Evolutionary conservation across 2,113 vertebrate species (phyloP).

Genomic region (Nothobranchius furzeri): DNA sequence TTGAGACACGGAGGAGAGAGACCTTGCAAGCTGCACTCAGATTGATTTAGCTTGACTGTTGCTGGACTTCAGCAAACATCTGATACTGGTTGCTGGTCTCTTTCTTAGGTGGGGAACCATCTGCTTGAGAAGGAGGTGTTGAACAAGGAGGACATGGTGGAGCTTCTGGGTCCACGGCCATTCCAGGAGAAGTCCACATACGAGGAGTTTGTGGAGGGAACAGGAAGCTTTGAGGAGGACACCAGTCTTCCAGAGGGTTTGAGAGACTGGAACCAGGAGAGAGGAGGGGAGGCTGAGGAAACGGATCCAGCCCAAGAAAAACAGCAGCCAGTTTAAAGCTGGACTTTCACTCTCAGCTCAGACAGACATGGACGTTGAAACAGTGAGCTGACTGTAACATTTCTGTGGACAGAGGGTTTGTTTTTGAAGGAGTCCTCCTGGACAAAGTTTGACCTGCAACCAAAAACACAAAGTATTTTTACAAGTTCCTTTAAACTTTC

Average conservation of each 20-base stretch:
- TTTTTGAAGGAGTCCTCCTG: too few species aligned
- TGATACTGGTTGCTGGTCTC: neutral
- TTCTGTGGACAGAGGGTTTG: too few species aligned
- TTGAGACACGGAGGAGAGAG: too few species aligned
- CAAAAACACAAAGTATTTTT: too few species aligned
- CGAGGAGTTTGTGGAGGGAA: conserved; percentile 92
- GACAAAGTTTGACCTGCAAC: too few species aligned
- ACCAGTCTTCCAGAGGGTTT: conserved; percentile 93
- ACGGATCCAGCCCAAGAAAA: conserved; percentile 22
- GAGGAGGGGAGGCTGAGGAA: conserved; percentile 81
- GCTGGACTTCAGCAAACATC: neutral
- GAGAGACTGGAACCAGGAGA: conserved; percentile 96
- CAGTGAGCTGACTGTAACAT: too few species aligned
- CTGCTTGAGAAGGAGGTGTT: conserved; percentile 92
- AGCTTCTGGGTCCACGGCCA: conserved; percentile 89
- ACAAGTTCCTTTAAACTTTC: too few species aligned
- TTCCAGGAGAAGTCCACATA: conserved; percentile 93
- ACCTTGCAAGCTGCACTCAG: too few species aligned
- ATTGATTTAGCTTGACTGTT: too few species aligned
- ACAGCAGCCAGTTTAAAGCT: conserved; percentile 41
- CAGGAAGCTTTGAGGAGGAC: conserved; percentile 88
- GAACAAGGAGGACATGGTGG: conserved; percentile 91
- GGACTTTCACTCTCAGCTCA: too few species aligned
- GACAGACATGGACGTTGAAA: too few species aligned
- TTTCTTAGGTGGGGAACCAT: conserved; percentile 86